Base-by-base conservation (phyloP, 1,140 invertebrate genomes). In the Ericerus pela region DNA sequence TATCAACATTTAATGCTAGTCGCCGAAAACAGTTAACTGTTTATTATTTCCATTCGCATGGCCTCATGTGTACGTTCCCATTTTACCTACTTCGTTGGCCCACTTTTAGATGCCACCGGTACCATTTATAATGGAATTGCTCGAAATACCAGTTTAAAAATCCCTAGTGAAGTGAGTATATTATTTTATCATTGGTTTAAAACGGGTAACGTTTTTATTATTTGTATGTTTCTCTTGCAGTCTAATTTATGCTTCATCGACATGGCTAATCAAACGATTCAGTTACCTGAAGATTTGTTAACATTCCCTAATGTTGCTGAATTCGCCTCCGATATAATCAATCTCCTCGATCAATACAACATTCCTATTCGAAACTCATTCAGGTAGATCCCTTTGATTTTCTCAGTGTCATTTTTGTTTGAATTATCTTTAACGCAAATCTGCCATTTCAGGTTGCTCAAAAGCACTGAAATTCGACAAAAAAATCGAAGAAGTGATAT, bases 11-110 rank as follows among this genome's bases (percentile, higher is more conserved):
- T 99, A 58, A 99, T 98, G 94, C 73, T 96, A 41, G 90, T 99
- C 1, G 89, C 94, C 14, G 96, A 99, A n/a, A 72, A 87, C 88
- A 62, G 80, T 99, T 47, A 88, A 82, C 27, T 76, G 85, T 0
- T 72, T 99, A 22, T 70, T 97, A 2, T 90, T 96, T 67, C 96
- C 96, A 0, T 99, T 98, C 68, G 74, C 80, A 5, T 99, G 96
- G 96, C 91, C 94, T 54, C 93, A 99, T 70, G 94, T 98, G 0
- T 99, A 99, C 72, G 96, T 98, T 24, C 96, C 96, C 4, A 98
- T 99, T 65, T 73, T 99, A 59, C 96, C 96, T 1, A 84, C 91
- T 20, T 90, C 91, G 16, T 74, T 98, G 43, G 82, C 91, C 62
- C 92, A 97, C 67, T 99, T 99, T 72, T 75, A 99, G 11, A 96